Conservation (phyloP, 1,140 invertebrate species). For the Cotesia glomerata region DNA sequence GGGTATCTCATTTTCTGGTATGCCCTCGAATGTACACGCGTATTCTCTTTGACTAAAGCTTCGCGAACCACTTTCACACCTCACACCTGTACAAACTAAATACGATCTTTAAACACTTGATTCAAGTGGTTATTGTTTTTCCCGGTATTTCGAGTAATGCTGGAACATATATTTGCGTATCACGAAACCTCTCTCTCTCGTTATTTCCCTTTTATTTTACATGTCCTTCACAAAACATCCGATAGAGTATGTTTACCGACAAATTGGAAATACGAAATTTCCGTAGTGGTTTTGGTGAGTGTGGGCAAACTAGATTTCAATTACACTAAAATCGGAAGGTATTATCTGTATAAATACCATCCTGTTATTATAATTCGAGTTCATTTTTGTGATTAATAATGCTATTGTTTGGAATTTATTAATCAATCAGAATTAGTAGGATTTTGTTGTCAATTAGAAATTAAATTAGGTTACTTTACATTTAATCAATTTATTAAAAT, state of each 20-base stretch:
- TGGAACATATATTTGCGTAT: no score
- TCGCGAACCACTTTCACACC: background rate
- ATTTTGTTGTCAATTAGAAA: no score
- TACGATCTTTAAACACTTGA: slow-evolving; percentile 13
- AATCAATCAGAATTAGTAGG: no score
- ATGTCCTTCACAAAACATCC: background rate
- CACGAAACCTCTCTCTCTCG: background rate
- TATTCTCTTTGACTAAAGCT: no score
- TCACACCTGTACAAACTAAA: slow-evolving; percentile 9
- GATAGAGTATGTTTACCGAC: background rate
- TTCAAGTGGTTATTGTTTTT: slow-evolving; percentile 11
- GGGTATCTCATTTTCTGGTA: no score
- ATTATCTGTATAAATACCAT: no score
- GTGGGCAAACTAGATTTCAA: slow-evolving; percentile 16
- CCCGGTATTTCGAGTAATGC: background rate
- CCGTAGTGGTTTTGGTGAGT: background rate
- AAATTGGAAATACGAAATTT: slow-evolving; percentile 26
- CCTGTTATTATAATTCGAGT: no score
- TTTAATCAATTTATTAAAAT: no score
- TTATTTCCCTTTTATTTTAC: background rate
- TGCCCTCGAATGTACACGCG: background rate
- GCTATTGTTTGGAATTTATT: no score
- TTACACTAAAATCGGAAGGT: background rate
- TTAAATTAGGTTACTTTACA: no score
- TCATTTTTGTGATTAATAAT: no score